Conservation (phyloP, 2,888 invertebrate species). For the Ichneumon xanthorius region DNA sequence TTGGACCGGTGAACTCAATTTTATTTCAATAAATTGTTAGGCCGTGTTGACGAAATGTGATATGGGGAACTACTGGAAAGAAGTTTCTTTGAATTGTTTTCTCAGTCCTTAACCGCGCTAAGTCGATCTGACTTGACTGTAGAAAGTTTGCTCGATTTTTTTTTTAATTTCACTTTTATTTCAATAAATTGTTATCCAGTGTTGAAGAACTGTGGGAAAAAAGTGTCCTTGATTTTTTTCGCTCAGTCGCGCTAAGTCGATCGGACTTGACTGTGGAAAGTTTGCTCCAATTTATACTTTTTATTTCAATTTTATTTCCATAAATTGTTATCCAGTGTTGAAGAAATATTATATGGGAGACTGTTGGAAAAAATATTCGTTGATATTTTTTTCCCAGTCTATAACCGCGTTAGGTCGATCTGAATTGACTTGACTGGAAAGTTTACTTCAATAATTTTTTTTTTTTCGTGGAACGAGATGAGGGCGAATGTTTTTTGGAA, state of each 20-base stretch:
- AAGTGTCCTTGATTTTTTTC: neutral
- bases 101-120: constrained; percentile 31
- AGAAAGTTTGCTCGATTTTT: neutral
- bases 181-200: too few species aligned
- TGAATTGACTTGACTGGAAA: neutral
- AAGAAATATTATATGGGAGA: neutral
- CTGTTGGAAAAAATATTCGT: neutral
- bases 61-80: too few species aligned
- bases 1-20: neutral
- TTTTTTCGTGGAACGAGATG: neutral
- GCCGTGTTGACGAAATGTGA: too few species aligned
- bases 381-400: constrained; percentile 4
- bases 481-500: neutral
- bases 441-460: neutral
- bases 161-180: neutral
- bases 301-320: too few species aligned
- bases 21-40: neutral
- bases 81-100: neutral
- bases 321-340: too few species aligned
- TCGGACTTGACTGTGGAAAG: neutral
- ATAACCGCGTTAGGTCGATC: constrained; percentile 45
- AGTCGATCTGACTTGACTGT: constrained; percentile 24
- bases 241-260: constrained; percentile 43
- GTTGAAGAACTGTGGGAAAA: too few species aligned
- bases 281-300: neutral